These are phyloP conservation scores for Cataglyphis albicans DNA, from an alignment of 2,888 invertebrate genomes.

Conservation along the genomic window DNA sequence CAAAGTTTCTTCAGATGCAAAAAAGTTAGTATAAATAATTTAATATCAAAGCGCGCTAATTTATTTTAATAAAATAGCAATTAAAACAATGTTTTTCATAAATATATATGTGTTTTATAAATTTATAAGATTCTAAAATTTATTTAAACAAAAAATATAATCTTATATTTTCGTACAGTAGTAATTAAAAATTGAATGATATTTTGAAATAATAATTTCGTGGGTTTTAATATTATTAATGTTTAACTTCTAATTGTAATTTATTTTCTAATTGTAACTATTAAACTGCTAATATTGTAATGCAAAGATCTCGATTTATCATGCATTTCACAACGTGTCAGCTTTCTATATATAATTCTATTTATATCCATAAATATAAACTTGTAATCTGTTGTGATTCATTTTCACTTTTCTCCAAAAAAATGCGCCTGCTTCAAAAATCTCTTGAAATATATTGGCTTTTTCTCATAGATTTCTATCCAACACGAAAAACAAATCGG, in stretches of 20 bases:
- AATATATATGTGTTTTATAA: not conserved
- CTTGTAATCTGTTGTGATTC: not conserved
- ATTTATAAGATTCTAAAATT: not conserved
- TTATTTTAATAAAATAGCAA: not conserved
- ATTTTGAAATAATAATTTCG: not conserved
- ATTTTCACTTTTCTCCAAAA: not conserved
- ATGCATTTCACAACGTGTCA: not conserved
- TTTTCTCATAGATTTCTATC: not conserved
- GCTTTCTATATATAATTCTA: not conserved
- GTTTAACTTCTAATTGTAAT: no score
- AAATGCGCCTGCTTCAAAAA: constrained; percentile 4
- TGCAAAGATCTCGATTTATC: not conserved
- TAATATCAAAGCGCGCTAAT: not conserved
- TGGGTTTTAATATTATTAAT: not conserved
- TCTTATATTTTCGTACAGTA: not conserved
- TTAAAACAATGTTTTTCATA: not conserved
- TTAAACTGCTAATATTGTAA: not conserved
- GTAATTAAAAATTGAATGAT: not conserved
- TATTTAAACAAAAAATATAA: not conserved
- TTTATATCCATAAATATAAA: not conserved
- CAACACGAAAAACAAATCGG: not conserved
- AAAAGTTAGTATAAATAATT: not conserved
- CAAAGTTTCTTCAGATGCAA: not conserved
- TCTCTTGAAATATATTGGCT: constrained; percentile 5
- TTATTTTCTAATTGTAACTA: no score